Base-by-base conservation (phyloP, 2,113 vertebrate species). In the Promerops cafer region DNA sequence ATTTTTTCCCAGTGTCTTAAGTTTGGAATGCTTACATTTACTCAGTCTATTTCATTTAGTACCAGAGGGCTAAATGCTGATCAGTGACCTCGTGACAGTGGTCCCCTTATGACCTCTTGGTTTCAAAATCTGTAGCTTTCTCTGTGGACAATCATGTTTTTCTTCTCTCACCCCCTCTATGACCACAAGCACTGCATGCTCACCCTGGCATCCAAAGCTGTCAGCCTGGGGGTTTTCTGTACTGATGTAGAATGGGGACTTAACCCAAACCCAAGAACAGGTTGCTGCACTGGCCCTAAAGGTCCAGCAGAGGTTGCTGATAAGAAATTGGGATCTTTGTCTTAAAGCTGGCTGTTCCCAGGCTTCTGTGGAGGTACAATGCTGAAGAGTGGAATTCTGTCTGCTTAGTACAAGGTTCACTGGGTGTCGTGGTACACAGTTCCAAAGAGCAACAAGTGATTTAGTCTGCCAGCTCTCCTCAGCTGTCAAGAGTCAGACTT, bases 401-500 rank as follows among this genome's bases (percentile, higher is more conserved):
- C 52, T 76, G 37, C 66, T 53, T 40, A 11, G 33, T 27, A 85
- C 26, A 42, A 10, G 50, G 53, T 64, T 12, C 44, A 15, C 1
- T 21, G 66, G 17, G 28, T 80, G 45, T 57, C 65, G 49, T 3
- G 71, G 59, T 16, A 30, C 47, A 6, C 4, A 30, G 83, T 54
- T 92, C 68, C 37, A 31, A 86, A 93, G 56, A 88, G 47, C 80
- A 89, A 28, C 79, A 86, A 66, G 39, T 28, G 85, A 50, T 83
- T 45, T 24, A 80, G 88, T 80, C 88, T 92, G 82, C n/a, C 88
- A 77, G 63, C 56, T 81, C 64, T 72, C 54, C 49, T 96, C 71
- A 92, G 79, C 88, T 95, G 66, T 83, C 85, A 65, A 37, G 80
- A 89, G 79, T 83, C 75, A 94, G 75, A 35, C 75, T 90, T 95